A percentile compares a stretch with the other conserved stretches of the same genome.
Conservation (phyloP, 2,888 invertebrate species). For the Parnassius mnemosyne region DNA sequence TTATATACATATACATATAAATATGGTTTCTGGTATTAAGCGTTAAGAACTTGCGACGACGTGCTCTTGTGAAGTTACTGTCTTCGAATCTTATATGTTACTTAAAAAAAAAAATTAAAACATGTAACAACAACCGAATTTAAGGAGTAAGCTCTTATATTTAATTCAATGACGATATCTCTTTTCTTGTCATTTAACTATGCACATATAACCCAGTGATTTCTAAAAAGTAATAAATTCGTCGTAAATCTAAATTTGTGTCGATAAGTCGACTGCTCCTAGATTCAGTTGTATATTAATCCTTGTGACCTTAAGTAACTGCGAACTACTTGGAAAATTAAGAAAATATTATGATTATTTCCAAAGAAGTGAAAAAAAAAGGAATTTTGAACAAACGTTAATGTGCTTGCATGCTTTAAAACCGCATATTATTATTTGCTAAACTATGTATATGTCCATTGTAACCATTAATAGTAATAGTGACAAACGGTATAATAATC, state of each 20-base stretch:
- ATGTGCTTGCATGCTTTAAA: constrained; percentile 46
- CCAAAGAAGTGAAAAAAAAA: constrained; percentile 51
- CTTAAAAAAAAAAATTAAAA: too few relatives aligned
- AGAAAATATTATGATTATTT: constrained; percentile 38
- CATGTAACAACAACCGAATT: neutral
- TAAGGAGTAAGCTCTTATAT: neutral
- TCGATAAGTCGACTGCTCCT: neutral
- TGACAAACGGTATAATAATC: constrained; percentile 48
- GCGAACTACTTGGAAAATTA: constrained; percentile 2
- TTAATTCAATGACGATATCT: neutral
- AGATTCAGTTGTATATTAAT: constrained; percentile 10
- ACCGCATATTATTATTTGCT: constrained; percentile 45
- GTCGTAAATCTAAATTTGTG: neutral
- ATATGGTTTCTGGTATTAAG: too few relatives aligned
- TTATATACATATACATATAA: too few relatives aligned
- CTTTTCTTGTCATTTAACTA: neutral
- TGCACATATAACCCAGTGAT: too few relatives aligned
- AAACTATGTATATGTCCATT: constrained; percentile 42
- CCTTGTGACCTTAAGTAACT: constrained; percentile 3
- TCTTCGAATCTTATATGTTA: too few relatives aligned
- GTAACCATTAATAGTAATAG: constrained; percentile 60
- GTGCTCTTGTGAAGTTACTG: too few relatives aligned
- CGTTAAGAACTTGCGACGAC: too few relatives aligned
- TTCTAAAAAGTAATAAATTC: too few relatives aligned
- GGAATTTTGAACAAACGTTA: constrained; percentile 72